Conservation (phyloP, 1,140 invertebrate species). For the Cataglyphis hispanica region DNA sequence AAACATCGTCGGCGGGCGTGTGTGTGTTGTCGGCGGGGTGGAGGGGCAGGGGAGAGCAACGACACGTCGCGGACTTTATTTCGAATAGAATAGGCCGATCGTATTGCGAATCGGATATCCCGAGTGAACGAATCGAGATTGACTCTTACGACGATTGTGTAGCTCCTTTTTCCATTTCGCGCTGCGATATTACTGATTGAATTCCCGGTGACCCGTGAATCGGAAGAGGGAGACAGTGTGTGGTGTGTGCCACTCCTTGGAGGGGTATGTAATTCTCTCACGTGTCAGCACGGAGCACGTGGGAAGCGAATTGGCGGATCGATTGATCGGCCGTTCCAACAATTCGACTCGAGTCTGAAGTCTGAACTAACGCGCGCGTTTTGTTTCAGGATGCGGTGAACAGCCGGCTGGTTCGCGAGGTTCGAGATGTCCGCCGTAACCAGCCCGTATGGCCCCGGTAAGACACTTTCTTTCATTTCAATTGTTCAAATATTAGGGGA, state of each 20-base stretch:
- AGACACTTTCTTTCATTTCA: slow-evolving; percentile 71
- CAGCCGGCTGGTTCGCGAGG: slow-evolving; percentile 73
- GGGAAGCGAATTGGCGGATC: neutral
- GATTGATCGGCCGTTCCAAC: neutral
- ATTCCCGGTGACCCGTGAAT: neutral
- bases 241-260: neutral
- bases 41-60: neutral
- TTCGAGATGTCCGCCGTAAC: slow-evolving; percentile 86
- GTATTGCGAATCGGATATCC: neutral
- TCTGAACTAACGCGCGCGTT: slow-evolving; percentile 50
- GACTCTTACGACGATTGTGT: neutral
- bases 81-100: slow-evolving; percentile 3
- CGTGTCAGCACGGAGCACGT: slow-evolving; percentile 11
- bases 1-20: slow-evolving; percentile 31
- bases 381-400: slow-evolving; percentile 85
- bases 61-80: slow-evolving; percentile 19
- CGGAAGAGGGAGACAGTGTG: neutral
- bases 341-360: neutral
- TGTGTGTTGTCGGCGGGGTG: slow-evolving; percentile 14
- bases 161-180: slow-evolving; percentile 25
- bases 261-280: neutral
- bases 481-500: neutral
- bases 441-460: slow-evolving; percentile 86
- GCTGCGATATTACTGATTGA: neutral
- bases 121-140: slow-evolving; percentile 10